Conservation (phyloP, 2,888 invertebrate species). For the Megalurothrips usitatus region DNA sequence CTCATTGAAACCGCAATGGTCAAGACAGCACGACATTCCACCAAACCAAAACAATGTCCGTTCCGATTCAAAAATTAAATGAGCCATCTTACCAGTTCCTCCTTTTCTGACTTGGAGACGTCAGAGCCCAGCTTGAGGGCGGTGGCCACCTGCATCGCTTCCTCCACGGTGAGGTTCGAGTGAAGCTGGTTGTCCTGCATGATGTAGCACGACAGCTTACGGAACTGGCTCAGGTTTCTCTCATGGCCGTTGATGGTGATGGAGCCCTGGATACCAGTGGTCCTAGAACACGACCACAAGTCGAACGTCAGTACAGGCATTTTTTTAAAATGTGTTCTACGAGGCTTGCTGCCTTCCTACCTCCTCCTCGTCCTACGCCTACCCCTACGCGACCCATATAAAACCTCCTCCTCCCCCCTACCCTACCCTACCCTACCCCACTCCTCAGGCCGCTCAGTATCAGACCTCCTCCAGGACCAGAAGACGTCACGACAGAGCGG, state of each 20-base stretch:
- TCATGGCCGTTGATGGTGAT: conserved; percentile 81
- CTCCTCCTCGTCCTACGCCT: too few species aligned
- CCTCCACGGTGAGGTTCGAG: conserved; percentile 86
- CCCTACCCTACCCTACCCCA: not conserved
- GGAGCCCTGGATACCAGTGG: conserved; percentile 73
- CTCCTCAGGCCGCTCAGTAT: too few species aligned
- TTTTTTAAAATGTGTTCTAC: too few species aligned
- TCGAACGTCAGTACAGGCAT: too few species aligned
- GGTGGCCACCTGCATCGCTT: conserved; percentile 91
- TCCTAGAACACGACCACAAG: conserved; percentile 61
- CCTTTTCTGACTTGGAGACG: conserved; percentile 65
- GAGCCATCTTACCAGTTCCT: conserved; percentile 67
- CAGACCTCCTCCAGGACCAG: too few species aligned
- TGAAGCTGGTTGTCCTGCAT: conserved; percentile 94
- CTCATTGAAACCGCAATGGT: too few species aligned
- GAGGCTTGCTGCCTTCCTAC: too few species aligned
- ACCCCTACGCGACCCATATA: not conserved
- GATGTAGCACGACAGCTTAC: conserved; percentile 92
- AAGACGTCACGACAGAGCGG: too few species aligned
- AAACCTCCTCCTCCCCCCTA: not conserved
- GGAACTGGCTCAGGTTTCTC: conserved; percentile 77
- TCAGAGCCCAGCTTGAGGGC: conserved; percentile 78
- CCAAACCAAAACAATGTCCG: not conserved
- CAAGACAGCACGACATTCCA: too few species aligned
- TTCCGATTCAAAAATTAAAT: not conserved